Evolutionary conservation across 2,888 invertebrate species (phyloP).

Genomic region (Germaria angustata): DNA sequence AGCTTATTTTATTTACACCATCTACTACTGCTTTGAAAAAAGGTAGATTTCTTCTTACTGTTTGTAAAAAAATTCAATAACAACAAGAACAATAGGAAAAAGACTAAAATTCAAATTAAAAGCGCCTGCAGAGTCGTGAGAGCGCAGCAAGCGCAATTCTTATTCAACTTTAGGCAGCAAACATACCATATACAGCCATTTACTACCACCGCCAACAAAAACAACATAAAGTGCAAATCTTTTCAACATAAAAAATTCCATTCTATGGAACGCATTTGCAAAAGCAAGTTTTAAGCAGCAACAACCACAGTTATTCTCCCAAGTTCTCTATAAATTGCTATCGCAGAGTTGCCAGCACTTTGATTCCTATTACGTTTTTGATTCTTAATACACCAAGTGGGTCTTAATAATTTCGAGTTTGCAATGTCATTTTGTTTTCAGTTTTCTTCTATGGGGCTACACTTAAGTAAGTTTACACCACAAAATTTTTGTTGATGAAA

Average conservation of each 20-base stretch:
- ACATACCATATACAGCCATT: not conserved
- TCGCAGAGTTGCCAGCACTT: not conserved
- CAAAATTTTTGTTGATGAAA: too few relatives aligned
- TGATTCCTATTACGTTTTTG: too few relatives aligned
- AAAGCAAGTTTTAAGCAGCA: constrained; percentile 30
- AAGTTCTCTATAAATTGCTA: not conserved
- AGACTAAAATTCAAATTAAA: constrained; percentile 13
- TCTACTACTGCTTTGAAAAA: constrained; percentile 26
- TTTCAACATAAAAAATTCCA: constrained; percentile 45
- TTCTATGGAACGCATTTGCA: constrained; percentile 53
- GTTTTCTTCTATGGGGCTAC: too few relatives aligned
- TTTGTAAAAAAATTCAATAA: constrained; percentile 41
- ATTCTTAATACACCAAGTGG: too few relatives aligned
- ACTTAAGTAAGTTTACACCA: too few relatives aligned
- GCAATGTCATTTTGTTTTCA: too few relatives aligned
- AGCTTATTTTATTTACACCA: constrained; percentile 30
- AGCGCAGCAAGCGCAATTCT: constrained; percentile 54
- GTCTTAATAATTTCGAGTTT: too few relatives aligned
- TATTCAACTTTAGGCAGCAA: constrained; percentile 28
- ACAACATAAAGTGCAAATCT: constrained; percentile 57
- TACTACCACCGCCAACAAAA: constrained; percentile 9
- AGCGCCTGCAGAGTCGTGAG: constrained; percentile 54
- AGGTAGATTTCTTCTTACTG: constrained; percentile 38
- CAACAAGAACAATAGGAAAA: constrained; percentile 10
- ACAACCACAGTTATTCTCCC: constrained; percentile 2